Conservation (phyloP, 2,888 invertebrate species). For the Agrochola circellaris region DNA sequence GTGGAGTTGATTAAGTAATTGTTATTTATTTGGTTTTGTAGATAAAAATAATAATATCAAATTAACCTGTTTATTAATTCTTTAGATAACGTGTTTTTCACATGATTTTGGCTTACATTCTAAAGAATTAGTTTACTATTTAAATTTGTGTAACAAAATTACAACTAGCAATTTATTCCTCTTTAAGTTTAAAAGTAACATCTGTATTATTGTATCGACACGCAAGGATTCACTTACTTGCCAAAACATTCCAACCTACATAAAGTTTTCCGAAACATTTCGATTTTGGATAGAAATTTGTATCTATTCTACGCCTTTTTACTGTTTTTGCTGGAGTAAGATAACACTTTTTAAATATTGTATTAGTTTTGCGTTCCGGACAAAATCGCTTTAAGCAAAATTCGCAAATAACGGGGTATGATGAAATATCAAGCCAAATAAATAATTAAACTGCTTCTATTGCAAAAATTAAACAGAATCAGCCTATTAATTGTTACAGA, state of each 20-base stretch:
- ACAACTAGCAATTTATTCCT: background rate
- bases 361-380: too few species aligned
- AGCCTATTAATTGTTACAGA: too few species aligned
- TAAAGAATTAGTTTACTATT: background rate
- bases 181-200: background rate
- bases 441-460: too few species aligned
- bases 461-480: too few species aligned
- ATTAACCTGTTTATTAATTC: background rate
- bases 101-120: background rate
- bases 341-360: background rate
- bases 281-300: background rate
- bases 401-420: too few species aligned
- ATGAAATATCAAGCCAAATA: too few species aligned
- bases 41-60: background rate
- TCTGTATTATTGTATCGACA: background rate
- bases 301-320: background rate
- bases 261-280: background rate
- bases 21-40: background rate
- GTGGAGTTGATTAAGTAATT: constrained; percentile 14
- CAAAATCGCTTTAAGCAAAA: too few species aligned
- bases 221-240: background rate
- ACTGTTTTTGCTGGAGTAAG: background rate
- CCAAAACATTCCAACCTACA: background rate
- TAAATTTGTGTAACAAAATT: background rate
- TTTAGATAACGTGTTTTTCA: background rate